A percentile compares a stretch with the other conserved stretches of the same genome.
These are phyloP conservation scores for Heterohyrax brucei DNA, from an alignment of 2,797 vertebrate genomes.

Conservation along the genomic window DNA sequence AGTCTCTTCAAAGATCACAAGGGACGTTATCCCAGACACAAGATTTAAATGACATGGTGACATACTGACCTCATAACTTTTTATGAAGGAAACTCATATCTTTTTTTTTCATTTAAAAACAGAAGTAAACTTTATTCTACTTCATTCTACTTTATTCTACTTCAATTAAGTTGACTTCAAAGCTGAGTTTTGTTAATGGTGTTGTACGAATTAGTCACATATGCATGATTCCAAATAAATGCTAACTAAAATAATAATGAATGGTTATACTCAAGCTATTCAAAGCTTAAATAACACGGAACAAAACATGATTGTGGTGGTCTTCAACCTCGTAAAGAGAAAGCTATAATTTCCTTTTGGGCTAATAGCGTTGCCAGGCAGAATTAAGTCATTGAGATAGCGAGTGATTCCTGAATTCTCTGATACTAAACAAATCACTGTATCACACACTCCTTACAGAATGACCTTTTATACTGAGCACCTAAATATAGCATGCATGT, in stretches of 20 bases:
- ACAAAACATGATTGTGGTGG: conserved; percentile 60
- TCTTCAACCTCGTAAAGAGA: conserved; percentile 72
- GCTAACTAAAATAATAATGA: conserved; percentile 72
- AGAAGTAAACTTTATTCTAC: conserved; percentile 3
- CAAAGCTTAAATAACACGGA: conserved; percentile 64
- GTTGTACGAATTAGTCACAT: conserved; percentile 29
- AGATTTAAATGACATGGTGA: neutral
- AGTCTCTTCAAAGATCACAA: neutral
- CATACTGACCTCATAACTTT: neutral
- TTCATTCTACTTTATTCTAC: neutral
- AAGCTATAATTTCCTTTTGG: conserved; percentile 79
- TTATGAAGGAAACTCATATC: conserved; percentile 50
- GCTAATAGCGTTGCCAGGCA: conserved; percentile 60
- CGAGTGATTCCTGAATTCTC: conserved; percentile 64
- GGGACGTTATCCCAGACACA: neutral
- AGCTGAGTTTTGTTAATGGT: conserved; percentile 33
- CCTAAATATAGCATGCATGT: conserved; percentile 75
- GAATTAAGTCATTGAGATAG: conserved; percentile 65
- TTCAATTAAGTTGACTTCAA: conserved; percentile 48
- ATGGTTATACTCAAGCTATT: conserved; percentile 61
- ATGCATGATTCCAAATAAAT: conserved; percentile 53
- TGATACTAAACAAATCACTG: conserved; percentile 73
- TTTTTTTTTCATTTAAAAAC: conserved; percentile 61
- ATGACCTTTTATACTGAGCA: conserved; percentile 72
- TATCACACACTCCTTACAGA: conserved; percentile 25